phyloP scores from a whole-genome alignment of 1,140 invertebrate species.

The Ladona fulva region DNA sequence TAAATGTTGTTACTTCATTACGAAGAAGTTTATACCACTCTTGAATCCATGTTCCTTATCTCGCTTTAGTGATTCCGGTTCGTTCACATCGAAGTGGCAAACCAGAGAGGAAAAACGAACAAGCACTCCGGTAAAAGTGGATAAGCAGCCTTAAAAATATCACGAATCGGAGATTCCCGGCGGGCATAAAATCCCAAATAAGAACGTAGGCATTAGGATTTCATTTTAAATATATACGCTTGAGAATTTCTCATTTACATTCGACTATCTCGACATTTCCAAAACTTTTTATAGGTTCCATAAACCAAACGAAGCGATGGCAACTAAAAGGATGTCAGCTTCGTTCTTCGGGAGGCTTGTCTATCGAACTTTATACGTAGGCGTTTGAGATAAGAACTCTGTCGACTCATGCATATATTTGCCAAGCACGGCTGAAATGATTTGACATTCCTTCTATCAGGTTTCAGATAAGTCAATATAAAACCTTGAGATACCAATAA shows the following conservation, averaged over 20 bases:
- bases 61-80: background rate
- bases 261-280: background rate
- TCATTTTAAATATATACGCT: background rate
- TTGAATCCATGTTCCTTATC: conserved; percentile 6
- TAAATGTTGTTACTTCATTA: background rate
- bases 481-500: too few species aligned
- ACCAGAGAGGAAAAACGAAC: background rate
- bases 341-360: background rate
- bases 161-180: background rate
- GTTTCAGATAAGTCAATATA: too few species aligned
- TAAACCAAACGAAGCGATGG: conserved; percentile 8
- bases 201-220: background rate
- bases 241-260: background rate
- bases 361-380: background rate
- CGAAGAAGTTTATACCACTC: background rate
- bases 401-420: background rate
- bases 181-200: background rate
- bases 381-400: background rate
- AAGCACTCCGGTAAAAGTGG: too few species aligned
- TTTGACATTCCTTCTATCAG: background rate
- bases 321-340: background rate
- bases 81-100: background rate
- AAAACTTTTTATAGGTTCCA: background rate
- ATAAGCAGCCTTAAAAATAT: too few species aligned
- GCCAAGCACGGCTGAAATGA: background rate